These are phyloP conservation scores for Merodon equestris DNA, from an alignment of 2,888 invertebrate species.

Conservation along the genomic window DNA sequence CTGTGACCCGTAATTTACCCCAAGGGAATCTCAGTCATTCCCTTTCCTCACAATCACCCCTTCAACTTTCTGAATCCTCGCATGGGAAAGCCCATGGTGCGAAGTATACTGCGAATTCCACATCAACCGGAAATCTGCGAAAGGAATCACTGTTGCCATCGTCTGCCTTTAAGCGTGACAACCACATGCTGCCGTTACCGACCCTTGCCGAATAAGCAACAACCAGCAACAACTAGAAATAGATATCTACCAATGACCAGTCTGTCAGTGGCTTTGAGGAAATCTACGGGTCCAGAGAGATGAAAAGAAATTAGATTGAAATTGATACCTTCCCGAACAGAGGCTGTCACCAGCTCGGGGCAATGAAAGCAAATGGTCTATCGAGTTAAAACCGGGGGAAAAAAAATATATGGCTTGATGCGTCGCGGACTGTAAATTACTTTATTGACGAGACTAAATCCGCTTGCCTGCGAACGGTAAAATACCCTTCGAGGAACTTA, in stretches of 20 bases:
- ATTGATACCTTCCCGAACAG: conserved; percentile 56
- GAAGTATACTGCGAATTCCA: conserved; percentile 45
- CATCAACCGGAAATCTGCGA: conserved; percentile 36
- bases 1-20: conserved; percentile 55
- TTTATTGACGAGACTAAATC: conserved; percentile 60
- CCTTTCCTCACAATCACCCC: conserved; percentile 19
- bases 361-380: not conserved
- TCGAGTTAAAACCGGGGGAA: not conserved
- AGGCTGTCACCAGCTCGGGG: conserved; percentile 36
- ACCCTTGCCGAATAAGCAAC: too few species aligned
- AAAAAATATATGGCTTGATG: conserved; percentile 39
- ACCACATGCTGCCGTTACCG: conserved; percentile 3
- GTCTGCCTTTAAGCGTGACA: conserved; percentile 31
- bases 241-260: too few species aligned
- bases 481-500: conserved; percentile 11
- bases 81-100: conserved; percentile 30
- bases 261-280: conserved; percentile 51
- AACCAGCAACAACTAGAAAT: too few species aligned
- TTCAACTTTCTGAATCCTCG: conserved; percentile 7
- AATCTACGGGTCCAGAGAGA: conserved; percentile 44
- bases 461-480: conserved; percentile 39
- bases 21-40: conserved; percentile 27
- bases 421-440: conserved; percentile 60
- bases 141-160: conserved; percentile 10
- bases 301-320: conserved; percentile 60